A percentile compares a stretch with the other conserved stretches of the same genome.
These are phyloP conservation scores for Nomada ruficornis DNA, from an alignment of 2,888 invertebrate genomes.

Conservation along the genomic window DNA sequence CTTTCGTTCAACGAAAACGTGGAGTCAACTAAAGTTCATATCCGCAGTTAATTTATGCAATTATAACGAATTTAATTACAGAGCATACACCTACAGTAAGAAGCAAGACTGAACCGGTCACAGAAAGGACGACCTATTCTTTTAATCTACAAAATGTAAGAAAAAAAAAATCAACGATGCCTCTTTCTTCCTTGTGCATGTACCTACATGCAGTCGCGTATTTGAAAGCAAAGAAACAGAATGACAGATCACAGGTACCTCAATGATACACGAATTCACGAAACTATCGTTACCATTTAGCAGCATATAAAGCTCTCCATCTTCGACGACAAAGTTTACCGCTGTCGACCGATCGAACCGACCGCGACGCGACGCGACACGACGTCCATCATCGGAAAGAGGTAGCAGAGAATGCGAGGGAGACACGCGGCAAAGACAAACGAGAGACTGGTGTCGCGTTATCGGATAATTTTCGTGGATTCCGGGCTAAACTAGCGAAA, in stretches of 20 bases:
- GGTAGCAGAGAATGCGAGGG: not conserved
- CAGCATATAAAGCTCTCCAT: conserved; percentile 25
- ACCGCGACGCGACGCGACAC: not conserved
- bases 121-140: too few species aligned
- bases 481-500: conserved; percentile 68
- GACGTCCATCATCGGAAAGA: conserved; percentile 42
- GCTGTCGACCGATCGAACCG: conserved; percentile 15
- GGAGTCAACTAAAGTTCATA: too few species aligned
- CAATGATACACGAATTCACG: not conserved
- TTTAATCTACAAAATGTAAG: too few species aligned
- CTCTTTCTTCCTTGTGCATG: too few species aligned
- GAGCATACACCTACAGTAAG: too few species aligned
- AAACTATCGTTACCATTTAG: not conserved
- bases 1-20: too few species aligned
- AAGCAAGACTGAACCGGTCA: too few species aligned
- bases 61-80: too few species aligned
- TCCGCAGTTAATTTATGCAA: too few species aligned
- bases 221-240: too few species aligned
- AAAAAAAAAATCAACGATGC: too few species aligned
- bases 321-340: conserved; percentile 10
- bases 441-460: conserved; percentile 63
- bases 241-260: not conserved
- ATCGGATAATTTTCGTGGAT: conserved; percentile 69
- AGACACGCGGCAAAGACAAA: conserved; percentile 61
- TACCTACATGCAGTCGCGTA: too few species aligned